Base-by-base conservation (phyloP, 2,888 invertebrate species). In the Cerastoderma edule region DNA sequence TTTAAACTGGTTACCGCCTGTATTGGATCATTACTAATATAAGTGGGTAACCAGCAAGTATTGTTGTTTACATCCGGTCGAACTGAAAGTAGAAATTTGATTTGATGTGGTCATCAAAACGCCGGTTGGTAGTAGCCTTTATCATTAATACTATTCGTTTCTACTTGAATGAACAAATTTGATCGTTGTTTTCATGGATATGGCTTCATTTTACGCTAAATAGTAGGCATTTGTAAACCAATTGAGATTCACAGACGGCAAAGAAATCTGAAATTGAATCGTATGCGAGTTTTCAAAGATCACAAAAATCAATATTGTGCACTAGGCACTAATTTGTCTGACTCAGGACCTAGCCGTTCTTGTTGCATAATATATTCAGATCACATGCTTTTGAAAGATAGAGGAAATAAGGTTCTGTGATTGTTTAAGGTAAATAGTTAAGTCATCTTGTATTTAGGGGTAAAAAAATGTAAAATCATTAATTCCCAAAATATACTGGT, bases 301-400 rank as follows among this genome's bases (percentile, higher is more conserved):
- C 46, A 19, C 24, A 22, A 50, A 50, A 50, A 50, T 50, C 50
- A 50, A 50, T 50, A 50, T 50, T 50, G 50, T 24, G n/a, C n/a
- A 50, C 24, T 22, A 10, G 24, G 1, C 24, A 22, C 8, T 50
- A 50, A n/a, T n/a, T n/a, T 19, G 3, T 32, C 33, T 57, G 57
- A 57, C 57, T 57, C 57, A 57, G 57, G 19, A 22, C 19, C 57
- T 57, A n/a, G 33, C 32, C 32, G n/a, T n/a, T n/a, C 57, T 57
- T 2, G n/a, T 57, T 57, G 33, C 57, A 32, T 57, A 57, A 57
- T 57, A 57, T 30, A 32, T 57, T 22, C 53, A 53, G n/a, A n/a
- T n/a, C n/a, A n/a, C n/a, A n/a, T n/a, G n/a, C n/a, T n/a, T n/a
- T n/a, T n/a, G n/a, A n/a, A n/a, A n/a, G n/a, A n/a, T n/a, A n/a